Conservation (phyloP, 2,797 vertebrate species). For the Falco concolor region DNA sequence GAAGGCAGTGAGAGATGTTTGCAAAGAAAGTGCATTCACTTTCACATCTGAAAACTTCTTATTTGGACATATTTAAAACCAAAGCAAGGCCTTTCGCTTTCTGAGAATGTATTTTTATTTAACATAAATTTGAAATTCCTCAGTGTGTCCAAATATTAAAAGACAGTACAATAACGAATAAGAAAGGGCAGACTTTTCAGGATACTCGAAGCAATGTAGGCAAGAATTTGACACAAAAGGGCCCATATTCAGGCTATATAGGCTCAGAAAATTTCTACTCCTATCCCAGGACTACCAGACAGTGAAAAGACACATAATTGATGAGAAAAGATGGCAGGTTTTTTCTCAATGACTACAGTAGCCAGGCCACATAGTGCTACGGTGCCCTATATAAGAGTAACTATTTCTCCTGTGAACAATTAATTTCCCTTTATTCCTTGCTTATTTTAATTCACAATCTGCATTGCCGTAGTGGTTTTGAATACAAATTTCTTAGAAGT, state of each 20-base stretch:
- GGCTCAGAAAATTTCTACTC: neutral
- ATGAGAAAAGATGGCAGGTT: neutral
- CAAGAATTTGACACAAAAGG: neutral
- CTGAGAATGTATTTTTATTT: neutral
- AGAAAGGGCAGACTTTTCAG: neutral
- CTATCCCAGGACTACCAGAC: neutral
- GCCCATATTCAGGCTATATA: neutral
- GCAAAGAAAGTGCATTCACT: neutral
- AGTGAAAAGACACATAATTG: neutral
- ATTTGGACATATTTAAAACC: neutral
- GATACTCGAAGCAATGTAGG: neutral
- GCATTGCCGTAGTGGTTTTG: neutral
- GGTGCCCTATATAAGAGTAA: neutral
- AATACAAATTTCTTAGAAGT: neutral
- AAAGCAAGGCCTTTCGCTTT: neutral
- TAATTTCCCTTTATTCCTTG: neutral
- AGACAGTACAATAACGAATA: neutral
- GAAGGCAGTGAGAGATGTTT: neutral
- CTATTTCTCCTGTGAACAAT: neutral
- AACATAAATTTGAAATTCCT: neutral
- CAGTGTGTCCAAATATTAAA: neutral
- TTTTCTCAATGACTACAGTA: neutral
- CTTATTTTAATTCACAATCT: neutral
- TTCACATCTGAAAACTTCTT: neutral
- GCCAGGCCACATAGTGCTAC: neutral